Evolutionary conservation across 2,888 invertebrate species (phyloP).

Genomic region (Chorisops tibialis): DNA sequence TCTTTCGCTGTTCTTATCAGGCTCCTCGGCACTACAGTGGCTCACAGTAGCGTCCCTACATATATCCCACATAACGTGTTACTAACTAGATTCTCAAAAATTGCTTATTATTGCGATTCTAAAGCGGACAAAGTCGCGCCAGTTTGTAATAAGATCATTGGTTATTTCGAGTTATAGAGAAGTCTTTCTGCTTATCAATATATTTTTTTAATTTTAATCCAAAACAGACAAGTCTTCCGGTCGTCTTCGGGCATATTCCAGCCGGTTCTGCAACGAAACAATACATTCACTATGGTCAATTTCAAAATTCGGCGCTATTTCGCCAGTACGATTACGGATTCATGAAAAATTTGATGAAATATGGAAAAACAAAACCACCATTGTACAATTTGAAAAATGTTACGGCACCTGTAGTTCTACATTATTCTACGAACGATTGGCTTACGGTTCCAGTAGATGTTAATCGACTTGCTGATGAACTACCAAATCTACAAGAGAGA

Average conservation of each 20-base stretch:
- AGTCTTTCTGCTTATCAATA: too few relatives aligned
- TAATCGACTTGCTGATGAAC: slow-evolving; percentile 33
- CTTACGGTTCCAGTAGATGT: slow-evolving; percentile 53
- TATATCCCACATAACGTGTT: too few relatives aligned
- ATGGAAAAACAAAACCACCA: slow-evolving; percentile 54
- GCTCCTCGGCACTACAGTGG: too few relatives aligned
- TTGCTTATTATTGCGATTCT: too few relatives aligned
- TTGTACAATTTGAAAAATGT: slow-evolving; percentile 52
- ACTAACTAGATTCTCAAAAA: too few relatives aligned
- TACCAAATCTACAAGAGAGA: slow-evolving; percentile 41
- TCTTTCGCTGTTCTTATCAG: too few relatives aligned
- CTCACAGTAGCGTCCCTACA: too few relatives aligned
- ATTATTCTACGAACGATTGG: slow-evolving; percentile 58
- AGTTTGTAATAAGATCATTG: too few relatives aligned
- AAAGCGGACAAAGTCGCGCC: too few relatives aligned
- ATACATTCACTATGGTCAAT: slow-evolving; percentile 56
- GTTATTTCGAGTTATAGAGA: too few relatives aligned
- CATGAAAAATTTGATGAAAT: slow-evolving; percentile 51
- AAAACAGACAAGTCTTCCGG: slow-evolving; percentile 59
- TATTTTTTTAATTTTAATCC: too few relatives aligned
- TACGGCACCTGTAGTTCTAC: slow-evolving; percentile 54
- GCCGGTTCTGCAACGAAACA: slow-evolving; percentile 57
- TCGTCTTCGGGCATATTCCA: slow-evolving; percentile 61
- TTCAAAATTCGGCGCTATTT: slow-evolving; percentile 43
- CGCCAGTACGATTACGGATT: slow-evolving; percentile 56